Evolutionary conservation across 2,888 invertebrate genomes (phyloP).

Genomic region (Dolichomitus sp.): DNA sequence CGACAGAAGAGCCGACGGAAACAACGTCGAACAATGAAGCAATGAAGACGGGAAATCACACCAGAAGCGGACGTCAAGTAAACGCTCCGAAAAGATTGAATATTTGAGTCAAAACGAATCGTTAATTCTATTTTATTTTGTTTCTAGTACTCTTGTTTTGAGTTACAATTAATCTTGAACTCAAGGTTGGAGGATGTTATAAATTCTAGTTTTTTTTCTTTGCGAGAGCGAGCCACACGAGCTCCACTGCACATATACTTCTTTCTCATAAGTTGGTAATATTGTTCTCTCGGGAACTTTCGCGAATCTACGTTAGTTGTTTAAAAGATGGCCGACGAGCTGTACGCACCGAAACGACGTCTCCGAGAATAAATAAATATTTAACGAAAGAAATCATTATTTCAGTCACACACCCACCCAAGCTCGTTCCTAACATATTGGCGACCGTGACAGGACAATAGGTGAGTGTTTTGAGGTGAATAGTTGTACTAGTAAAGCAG

Average conservation of each 20-base stretch:
- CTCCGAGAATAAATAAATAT: neutral
- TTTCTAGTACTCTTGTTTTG: neutral
- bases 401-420: neutral
- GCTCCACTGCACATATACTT: neutral
- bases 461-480: neutral
- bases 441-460: neutral
- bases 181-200: slow-evolving; percentile 42
- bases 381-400: neutral
- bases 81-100: neutral
- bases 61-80: neutral
- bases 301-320: neutral
- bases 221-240: neutral
- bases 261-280: neutral
- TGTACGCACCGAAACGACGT: neutral
- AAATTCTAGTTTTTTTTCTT: neutral
- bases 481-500: neutral
- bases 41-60: neutral
- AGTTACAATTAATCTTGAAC: slow-evolving; percentile 10
- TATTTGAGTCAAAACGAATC: neutral
- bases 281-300: neutral
- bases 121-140: neutral
- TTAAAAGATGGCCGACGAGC: neutral
- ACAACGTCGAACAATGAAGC: neutral
- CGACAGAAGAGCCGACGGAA: neutral
- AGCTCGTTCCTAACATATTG: neutral